Conservation (phyloP, 2,797 vertebrate genomes). For the Sebastes vulpes region DNA sequence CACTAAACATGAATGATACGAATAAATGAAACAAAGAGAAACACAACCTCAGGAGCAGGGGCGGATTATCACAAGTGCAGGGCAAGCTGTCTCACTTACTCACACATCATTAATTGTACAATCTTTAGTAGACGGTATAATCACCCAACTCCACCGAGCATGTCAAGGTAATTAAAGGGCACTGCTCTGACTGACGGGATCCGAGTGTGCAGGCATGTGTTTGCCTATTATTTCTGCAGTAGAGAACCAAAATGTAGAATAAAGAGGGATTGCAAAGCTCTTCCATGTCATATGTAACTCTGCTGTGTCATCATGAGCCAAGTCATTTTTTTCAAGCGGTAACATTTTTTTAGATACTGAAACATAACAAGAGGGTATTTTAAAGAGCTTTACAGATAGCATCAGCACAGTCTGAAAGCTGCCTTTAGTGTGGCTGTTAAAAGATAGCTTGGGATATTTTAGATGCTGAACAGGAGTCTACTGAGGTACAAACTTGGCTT, state of each 20-base stretch:
- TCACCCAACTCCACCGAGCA: slow-evolving; percentile 34
- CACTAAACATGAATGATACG: not conserved
- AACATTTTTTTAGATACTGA: not conserved
- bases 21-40: not conserved
- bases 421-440: slow-evolving; percentile 16
- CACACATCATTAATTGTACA: slow-evolving; percentile 18
- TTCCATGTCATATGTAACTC: not conserved
- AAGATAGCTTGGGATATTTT: slow-evolving; percentile 28
- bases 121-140: slow-evolving; percentile 25
- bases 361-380: not conserved
- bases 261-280: not conserved
- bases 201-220: not conserved
- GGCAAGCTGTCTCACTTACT: slow-evolving; percentile 2
- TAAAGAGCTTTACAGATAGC: slow-evolving; percentile 1
- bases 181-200: slow-evolving; percentile 22
- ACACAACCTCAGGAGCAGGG: not conserved
- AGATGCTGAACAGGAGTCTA: slow-evolving; percentile 13
- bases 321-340: not conserved
- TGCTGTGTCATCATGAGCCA: not conserved
- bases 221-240: not conserved
- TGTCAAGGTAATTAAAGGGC: slow-evolving; percentile 45
- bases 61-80: not conserved
- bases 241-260: not conserved
- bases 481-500: slow-evolving; percentile 34
- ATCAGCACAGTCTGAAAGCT: slow-evolving; percentile 11